Percentiles rank a stretch among this genome's conserved stretches.
Conservation (phyloP, 2,888 invertebrate species). For the Mimas tiliae region DNA sequence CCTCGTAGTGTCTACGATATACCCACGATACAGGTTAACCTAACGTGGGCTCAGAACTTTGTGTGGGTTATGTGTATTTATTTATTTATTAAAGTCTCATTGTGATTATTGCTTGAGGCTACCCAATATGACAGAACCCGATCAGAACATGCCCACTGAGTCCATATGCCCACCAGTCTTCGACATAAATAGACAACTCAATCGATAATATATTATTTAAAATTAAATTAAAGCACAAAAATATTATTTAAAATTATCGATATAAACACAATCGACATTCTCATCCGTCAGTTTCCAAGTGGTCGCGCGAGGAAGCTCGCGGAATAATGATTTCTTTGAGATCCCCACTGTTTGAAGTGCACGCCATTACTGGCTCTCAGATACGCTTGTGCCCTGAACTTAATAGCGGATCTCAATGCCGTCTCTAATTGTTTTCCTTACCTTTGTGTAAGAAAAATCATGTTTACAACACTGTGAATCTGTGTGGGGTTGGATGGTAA, state of each 20-base stretch:
- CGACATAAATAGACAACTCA: no score
- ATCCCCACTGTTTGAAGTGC: constrained; percentile 77
- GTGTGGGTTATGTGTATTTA: no score
- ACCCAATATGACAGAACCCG: no score
- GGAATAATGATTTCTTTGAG: constrained; percentile 85
- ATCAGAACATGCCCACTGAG: no score
- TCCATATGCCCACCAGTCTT: no score
- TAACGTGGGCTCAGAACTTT: no score
- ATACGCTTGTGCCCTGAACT: constrained; percentile 79
- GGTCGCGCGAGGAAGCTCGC: constrained; percentile 80
- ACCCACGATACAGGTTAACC: no score
- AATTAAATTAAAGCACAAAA: background rate
- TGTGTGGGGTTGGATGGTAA: constrained; percentile 21
- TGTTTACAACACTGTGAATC: constrained; percentile 46
- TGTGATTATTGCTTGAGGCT: no score
- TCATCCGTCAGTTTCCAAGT: constrained; percentile 72
- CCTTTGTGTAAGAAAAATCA: constrained; percentile 64
- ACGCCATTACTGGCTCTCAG: constrained; percentile 75
- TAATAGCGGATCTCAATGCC: constrained; percentile 77
- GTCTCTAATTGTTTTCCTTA: constrained; percentile 79
- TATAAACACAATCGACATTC: constrained; percentile 27
- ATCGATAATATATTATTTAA: no score
- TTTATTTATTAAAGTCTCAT: no score
- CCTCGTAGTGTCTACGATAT: no score
- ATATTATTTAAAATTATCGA: constrained; percentile 35